These are phyloP conservation scores for Caenorhabditis uteleia DNA, from an alignment of 2,888 invertebrate genomes.

Conservation along the genomic window DNA sequence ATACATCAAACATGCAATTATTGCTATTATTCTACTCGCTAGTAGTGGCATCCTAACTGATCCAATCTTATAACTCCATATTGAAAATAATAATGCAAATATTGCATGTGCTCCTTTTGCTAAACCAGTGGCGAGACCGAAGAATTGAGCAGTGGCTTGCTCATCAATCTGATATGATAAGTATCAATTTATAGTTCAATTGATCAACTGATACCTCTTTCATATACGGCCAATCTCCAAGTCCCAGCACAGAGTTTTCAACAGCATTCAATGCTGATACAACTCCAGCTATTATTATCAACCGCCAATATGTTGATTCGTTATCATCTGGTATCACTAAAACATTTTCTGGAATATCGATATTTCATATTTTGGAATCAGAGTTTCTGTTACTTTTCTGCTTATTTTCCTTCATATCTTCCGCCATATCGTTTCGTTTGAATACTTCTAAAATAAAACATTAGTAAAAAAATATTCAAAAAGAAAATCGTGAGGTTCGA, in stretches of 20 bases:
- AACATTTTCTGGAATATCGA: too few species aligned
- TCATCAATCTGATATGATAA: constrained; percentile 44
- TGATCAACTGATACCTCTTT: constrained; percentile 25
- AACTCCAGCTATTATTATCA: constrained; percentile 35
- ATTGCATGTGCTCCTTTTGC: constrained; percentile 51
- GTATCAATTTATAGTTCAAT: too few species aligned
- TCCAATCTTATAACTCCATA: constrained; percentile 47
- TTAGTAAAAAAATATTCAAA: too few species aligned
- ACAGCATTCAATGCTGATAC: constrained; percentile 40
- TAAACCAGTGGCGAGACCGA: constrained; percentile 48
- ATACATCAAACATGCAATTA: constrained; percentile 18
- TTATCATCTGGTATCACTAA: too few species aligned
- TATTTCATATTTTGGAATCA: too few species aligned
- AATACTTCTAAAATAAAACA: too few species aligned
- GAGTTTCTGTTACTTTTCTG: too few species aligned
- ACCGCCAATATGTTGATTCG: constrained; percentile 39
- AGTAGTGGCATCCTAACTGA: constrained; percentile 36
- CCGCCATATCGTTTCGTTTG: too few species aligned
- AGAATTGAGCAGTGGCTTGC: constrained; percentile 46
- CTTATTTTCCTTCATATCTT: too few species aligned
- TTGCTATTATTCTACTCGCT: constrained; percentile 16
- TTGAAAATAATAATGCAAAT: constrained; percentile 48
- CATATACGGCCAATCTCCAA: constrained; percentile 55
- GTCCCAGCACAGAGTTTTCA: constrained; percentile 44
- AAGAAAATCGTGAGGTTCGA: too few species aligned